Base-by-base conservation (phyloP, 2,113 vertebrate genomes). In the Aegypius monachus region DNA sequence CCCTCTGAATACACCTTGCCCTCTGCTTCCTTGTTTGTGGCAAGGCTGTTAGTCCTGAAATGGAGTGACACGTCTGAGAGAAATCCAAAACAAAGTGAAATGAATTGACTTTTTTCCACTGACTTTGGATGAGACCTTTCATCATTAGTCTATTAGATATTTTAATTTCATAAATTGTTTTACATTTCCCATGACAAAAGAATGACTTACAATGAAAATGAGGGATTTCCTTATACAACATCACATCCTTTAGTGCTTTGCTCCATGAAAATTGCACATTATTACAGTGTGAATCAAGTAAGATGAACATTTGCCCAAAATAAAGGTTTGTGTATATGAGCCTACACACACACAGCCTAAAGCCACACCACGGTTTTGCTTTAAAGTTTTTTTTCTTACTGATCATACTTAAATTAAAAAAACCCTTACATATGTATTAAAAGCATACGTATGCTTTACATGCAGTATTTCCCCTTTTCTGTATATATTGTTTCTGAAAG, bases 161-260 rank as follows among this genome's bases (percentile, higher is more conserved):
- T 55, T 86, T 87, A 74, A 94, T 72, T 92, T 78, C 62, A 63
- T 45, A 52, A 95, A 65, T 58, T 80, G 84, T 89, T 96, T 62
- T 95, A 96, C 81, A 55, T 89, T 75, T 93, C 63, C 81, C 77
- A 31, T 75, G 77, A 81, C 48, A 93, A 82, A 91, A 74, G 36
- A 70, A 84, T 75, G 36, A 77, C 80, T 77, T 58, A 38, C 40
- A 81, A 73, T 83, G 58, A 93, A 87, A 90, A 78, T 65, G 34
- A 88, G 50, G 32, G 21, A 92, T 86, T 89, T 92, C 47, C 47
- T 83, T 42, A 61, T 48, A 40, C 40, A 70, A 9, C 19, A 50
- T 42, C 63, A 29, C 36, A 88, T 73, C 58, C 40, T 73, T 80
- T 72, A 82, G 58, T 70, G 55, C 36, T 74, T 50, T 75, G 17